Base-by-base conservation (phyloP, 2,797 vertebrate species). In the Chanos chanos region DNA sequence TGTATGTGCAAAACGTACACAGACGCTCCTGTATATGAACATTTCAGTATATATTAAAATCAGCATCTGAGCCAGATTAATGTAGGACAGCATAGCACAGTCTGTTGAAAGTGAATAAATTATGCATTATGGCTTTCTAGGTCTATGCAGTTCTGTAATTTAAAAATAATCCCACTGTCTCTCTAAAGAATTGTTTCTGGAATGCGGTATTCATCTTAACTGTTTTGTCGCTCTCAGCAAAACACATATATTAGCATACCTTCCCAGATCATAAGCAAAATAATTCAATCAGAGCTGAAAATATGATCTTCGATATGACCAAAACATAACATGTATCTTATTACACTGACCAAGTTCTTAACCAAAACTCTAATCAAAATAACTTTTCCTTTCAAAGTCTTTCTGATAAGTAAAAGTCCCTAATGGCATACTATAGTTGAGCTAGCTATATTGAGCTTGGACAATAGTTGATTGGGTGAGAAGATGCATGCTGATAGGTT, bases 51-150 rank as follows among this genome's bases (percentile, higher is more conserved):
- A 49, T 61, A 81, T 73, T 73, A 64, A 70, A 82, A 72, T n/a
- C 66, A 58, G 57, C 64, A 44, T 63, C 24, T 33, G 48, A 62
- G 48, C 57, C 12, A 21, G 67, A 65, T 59, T 58, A 44, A 44
- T 44, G 64, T 68, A 49, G 52, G 65, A 66, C 61, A 48, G 57
- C 56, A 66, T 61, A 48, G 57, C 56, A 25, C 61, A 61, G 52
- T 50, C 59, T 77, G 62, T 77, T 66, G 36, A 28, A 64, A 75
- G 64, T 56, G 30, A 64, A 70, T 83, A 41, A 81, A 83, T 83
- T 72, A 80, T 79, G 65, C 54, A 78, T 73, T 64, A 54, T 79
- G 43, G 71, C 66, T 65, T 68, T 49, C 69, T 58, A 55, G 16
- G 43, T 49, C 25, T 12, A 51, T 53, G 64, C 47, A 51, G 18